Evolutionary conservation across 2,888 invertebrate species (phyloP).

Genomic region (Lasioglossum vierecki): DNA sequence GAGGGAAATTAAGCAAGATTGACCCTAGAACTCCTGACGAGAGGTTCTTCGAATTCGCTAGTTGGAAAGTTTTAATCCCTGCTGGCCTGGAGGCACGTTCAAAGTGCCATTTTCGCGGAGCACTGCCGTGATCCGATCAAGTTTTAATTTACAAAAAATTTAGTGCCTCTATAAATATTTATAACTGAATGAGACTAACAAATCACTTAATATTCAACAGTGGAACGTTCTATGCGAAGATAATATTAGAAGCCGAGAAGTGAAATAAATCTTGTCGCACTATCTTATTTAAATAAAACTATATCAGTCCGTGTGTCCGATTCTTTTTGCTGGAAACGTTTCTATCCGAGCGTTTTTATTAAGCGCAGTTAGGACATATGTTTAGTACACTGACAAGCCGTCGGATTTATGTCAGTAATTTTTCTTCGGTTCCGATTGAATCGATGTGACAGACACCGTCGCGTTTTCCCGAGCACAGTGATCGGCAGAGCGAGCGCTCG

Average conservation of each 20-base stretch:
- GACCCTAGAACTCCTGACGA: background rate
- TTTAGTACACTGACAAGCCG: background rate
- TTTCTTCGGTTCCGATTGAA: background rate
- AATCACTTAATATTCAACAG: background rate
- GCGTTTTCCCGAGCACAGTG: background rate
- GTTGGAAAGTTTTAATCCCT: background rate
- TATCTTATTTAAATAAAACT: background rate
- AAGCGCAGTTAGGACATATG: background rate
- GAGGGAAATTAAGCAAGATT: background rate
- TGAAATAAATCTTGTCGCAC: too few species aligned
- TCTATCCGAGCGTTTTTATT: background rate
- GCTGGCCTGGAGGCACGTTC: background rate
- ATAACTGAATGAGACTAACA: background rate
- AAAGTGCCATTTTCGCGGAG: background rate
- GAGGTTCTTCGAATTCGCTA: background rate
- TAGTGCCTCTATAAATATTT: background rate
- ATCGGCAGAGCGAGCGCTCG: background rate
- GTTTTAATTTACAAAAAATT: background rate
- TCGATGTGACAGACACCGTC: background rate
- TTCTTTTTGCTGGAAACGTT: background rate
- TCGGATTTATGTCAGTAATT: slow-evolving; percentile 1
- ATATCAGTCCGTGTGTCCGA: background rate
- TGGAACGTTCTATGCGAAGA: background rate
- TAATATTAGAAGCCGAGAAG: background rate
- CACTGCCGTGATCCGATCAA: background rate